phyloP scores from a whole-genome alignment of 2,113 vertebrate genomes.

The Peucedramus taeniatus region DNA sequence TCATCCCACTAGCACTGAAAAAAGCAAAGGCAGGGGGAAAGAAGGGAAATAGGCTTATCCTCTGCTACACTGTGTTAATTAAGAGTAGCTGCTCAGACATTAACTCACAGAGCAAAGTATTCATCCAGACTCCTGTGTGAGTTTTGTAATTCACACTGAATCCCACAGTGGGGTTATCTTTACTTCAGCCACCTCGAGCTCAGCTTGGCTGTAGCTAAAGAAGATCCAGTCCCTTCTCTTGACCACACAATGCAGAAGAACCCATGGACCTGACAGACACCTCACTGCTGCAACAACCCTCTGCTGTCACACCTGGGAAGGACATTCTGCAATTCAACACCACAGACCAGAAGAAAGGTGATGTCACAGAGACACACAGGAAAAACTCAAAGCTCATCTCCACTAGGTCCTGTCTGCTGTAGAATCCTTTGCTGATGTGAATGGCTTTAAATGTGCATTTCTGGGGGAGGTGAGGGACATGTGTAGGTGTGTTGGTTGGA shows the following conservation, averaged over 20 bases:
- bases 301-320: neutral
- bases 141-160: neutral
- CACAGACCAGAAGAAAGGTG: neutral
- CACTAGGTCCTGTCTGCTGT: neutral
- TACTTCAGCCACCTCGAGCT: neutral
- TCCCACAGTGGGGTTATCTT: neutral
- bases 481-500: neutral
- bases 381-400: neutral
- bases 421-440: neutral
- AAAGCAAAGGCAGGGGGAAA: neutral
- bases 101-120: neutral
- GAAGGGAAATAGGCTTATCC: neutral
- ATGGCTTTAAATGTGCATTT: neutral
- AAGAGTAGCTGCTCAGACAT: neutral
- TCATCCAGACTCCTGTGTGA: neutral
- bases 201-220: neutral
- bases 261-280: neutral
- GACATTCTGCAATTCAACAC: neutral
- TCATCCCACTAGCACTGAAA: neutral
- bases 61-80: neutral
- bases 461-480: rapidly evolving
- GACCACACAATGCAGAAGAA: neutral
- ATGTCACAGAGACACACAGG: neutral
- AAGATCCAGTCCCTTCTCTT: neutral
- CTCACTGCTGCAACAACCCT: neutral